Conservation (phyloP, 53 echinoderm and acorn worm genomes). For the Patiria pectinifera region DNA sequence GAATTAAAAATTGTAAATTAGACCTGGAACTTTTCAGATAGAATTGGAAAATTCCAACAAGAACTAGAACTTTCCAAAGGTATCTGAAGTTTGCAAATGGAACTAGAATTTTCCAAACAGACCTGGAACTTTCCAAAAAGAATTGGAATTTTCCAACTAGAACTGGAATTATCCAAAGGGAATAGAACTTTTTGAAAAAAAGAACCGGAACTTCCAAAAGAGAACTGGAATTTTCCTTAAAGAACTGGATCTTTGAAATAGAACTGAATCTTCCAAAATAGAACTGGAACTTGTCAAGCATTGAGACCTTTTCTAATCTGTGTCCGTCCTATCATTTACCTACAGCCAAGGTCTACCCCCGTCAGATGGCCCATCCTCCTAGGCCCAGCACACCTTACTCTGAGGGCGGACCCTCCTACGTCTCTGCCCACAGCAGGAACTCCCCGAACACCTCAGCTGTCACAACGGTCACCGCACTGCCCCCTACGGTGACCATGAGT, state of each 20-base stretch:
- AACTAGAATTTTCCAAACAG: background rate
- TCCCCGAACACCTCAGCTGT: conserved; percentile 52
- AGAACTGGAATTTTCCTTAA: too few species aligned
- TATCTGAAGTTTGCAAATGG: background rate
- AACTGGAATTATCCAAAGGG: too few species aligned
- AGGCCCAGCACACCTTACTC: conserved; percentile 46
- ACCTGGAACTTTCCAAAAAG: background rate
- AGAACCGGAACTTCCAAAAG: too few species aligned
- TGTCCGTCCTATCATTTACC: background rate
- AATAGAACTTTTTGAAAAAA: too few species aligned
- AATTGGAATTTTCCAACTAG: too few species aligned
- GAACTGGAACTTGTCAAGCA: background rate
- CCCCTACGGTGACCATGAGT: conserved; percentile 68
- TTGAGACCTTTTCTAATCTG: background rate
- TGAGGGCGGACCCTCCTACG: conserved; percentile 50
- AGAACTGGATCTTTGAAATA: too few species aligned
- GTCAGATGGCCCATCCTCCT: conserved; percentile 59
- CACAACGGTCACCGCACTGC: conserved; percentile 53
- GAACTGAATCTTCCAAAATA: background rate
- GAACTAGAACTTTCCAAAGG: background rate
- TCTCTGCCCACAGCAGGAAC: conserved; percentile 72
- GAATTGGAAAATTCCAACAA: too few species aligned
- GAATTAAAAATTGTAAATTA: too few species aligned
- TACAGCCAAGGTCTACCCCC: conserved; percentile 93
- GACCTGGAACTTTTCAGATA: too few species aligned